Conservation (phyloP, 2,797 vertebrate species). For the Parotocinclus haroldoi region DNA sequence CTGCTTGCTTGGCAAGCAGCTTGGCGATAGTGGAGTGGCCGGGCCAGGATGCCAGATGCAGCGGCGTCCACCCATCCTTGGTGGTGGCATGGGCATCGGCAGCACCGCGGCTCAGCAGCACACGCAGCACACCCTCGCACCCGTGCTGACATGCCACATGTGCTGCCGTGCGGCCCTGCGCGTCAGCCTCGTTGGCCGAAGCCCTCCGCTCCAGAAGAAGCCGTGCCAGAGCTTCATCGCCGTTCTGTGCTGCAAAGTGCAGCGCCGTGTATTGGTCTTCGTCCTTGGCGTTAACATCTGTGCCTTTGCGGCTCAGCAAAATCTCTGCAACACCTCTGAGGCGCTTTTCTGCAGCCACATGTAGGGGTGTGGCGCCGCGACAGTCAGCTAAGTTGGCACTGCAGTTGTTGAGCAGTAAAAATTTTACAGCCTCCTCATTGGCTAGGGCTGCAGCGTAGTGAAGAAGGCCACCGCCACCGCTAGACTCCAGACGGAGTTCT, state of each 20-base stretch:
- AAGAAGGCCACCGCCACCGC: constrained; percentile 80
- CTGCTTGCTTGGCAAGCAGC: constrained; percentile 86
- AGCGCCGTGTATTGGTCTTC: constrained; percentile 97
- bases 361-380: constrained; percentile 86
- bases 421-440: constrained; percentile 93
- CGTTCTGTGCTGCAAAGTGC: constrained; percentile 91
- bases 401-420: constrained; percentile 91
- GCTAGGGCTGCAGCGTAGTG: constrained; percentile 83
- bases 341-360: constrained; percentile 84
- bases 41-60: constrained; percentile 92
- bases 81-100: constrained; percentile 78
- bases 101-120: constrained; percentile 84
- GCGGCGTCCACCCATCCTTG: constrained; percentile 88
- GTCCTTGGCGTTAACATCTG: constrained; percentile 87
- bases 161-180: constrained; percentile 87
- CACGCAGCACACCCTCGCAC: constrained; percentile 86
- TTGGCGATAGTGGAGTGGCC: constrained; percentile 90
- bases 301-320: constrained; percentile 82
- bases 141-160: constrained; percentile 95
- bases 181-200: constrained; percentile 82
- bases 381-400: constrained; percentile 84
- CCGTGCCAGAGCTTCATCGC: constrained; percentile 85
- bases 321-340: constrained; percentile 83
- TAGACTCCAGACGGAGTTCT: constrained; percentile 80
- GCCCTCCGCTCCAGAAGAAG: constrained; percentile 86